Percentiles rank a stretch among this genome's conserved stretches.
phyloP scores from a whole-genome alignment of 53 echinoderm and acorn worm genomes.

The Apostichopus leukothele region DNA sequence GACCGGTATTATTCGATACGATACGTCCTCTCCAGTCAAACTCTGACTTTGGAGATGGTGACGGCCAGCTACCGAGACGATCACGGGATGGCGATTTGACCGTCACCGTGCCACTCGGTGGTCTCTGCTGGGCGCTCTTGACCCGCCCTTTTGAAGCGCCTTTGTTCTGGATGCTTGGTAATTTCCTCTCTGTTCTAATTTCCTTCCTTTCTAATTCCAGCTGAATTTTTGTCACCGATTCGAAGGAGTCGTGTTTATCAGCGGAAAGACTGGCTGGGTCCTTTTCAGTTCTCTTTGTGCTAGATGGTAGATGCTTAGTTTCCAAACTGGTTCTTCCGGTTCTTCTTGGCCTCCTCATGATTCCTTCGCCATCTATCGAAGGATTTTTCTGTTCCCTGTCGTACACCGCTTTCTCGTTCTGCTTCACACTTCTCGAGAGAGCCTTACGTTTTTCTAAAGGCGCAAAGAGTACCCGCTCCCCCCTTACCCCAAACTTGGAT shows the following conservation, averaged over 20 bases:
- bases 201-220: not conserved
- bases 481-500: not conserved
- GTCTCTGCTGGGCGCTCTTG: not conserved
- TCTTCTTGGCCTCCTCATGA: not conserved
- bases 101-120: not conserved
- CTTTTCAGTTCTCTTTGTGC: too few species aligned
- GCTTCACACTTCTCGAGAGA: not conserved
- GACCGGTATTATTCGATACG: not conserved
- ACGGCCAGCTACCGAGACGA: constrained; percentile 15
- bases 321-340: not conserved
- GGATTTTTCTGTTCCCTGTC: not conserved
- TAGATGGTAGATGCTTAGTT: too few species aligned
- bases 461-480: not conserved
- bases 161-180: not conserved
- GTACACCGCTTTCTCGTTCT: not conserved
- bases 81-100: not conserved
- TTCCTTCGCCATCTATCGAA: too few species aligned
- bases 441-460: not conserved
- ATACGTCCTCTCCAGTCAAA: constrained; percentile 16
- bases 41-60: not conserved
- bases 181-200: not conserved
- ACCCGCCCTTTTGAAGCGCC: not conserved
- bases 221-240: not conserved
- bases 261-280: not conserved
- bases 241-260: not conserved